These are phyloP conservation scores for Cichladusa arquata DNA, from an alignment of 2,113 vertebrate species.

Conservation along the genomic window DNA sequence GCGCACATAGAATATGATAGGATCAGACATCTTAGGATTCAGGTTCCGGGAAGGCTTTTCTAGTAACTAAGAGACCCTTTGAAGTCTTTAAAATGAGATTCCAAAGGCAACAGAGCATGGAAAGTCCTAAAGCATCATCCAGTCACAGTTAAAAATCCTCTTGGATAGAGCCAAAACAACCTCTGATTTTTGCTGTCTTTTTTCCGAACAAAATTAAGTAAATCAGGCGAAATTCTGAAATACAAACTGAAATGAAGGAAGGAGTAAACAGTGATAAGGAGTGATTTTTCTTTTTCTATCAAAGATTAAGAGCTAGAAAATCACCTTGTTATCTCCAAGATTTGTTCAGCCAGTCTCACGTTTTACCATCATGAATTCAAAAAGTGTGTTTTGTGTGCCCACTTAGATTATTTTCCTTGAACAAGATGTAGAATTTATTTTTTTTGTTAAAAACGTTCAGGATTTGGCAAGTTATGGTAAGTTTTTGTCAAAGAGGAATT, in stretches of 20 bases:
- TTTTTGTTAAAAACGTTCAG: not conserved
- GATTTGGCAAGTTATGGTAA: not conserved
- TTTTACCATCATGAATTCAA: not conserved
- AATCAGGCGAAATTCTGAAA: not conserved
- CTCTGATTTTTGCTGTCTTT: not conserved
- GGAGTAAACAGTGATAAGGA: not conserved
- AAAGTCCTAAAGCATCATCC: slow-evolving; percentile 54
- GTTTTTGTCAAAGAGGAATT: not conserved
- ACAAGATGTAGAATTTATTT: not conserved
- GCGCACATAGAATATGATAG: slow-evolving; percentile 41
- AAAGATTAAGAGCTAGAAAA: not conserved
- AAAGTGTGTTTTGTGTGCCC: not conserved
- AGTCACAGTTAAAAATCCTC: slow-evolving; percentile 34
- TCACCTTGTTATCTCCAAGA: not conserved
- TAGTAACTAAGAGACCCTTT: slow-evolving; percentile 41
- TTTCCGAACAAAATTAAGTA: not conserved
- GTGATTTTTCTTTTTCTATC: not conserved
- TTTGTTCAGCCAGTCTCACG: not conserved
- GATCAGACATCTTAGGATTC: slow-evolving; percentile 55
- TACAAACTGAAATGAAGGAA: not conserved
- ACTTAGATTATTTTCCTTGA: not conserved
- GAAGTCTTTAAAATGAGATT: slow-evolving; percentile 63
- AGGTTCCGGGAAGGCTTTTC: slow-evolving; percentile 55
- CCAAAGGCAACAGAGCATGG: slow-evolving; percentile 60
- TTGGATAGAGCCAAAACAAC: slow-evolving; percentile 1